Base-by-base conservation (phyloP, 2,888 invertebrate genomes). In the Leptinotarsa rubiginosa region DNA sequence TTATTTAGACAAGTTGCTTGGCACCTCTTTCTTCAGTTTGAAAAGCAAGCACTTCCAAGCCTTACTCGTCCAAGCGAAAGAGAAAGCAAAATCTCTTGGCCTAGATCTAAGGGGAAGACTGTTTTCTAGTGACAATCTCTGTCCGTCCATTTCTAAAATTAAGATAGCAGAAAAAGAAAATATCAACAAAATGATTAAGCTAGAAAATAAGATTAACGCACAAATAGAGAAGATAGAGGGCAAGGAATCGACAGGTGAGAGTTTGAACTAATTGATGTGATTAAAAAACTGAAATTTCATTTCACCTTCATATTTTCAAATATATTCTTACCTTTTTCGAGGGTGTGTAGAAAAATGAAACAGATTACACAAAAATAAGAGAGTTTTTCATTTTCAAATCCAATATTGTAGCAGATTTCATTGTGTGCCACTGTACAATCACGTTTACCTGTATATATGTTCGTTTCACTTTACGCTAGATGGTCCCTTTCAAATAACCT, bases 1-100 rank as follows among this genome's bases (percentile, higher is more conserved):
- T 81, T 95, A 93, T 84, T 90, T 97, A 87, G 96, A 97, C 87
- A 94, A 94, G 81, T 89, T 96, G 73, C 93, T 97, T 91, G 94
- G 94, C 67, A 96, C 96, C 0, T 92, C 93, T 4, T 96, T 95
- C 88, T 97, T 97, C 87, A 87, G 87, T 77, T 79, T 86, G 65
- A 87, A 86, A 76, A 88, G 88, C 79, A 85, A 82, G 84, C 93
- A 95, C 87, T 95, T 95, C 87, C 91, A 92, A 90, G 93, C 93
- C 64, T 88, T 96, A 2, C 85, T 96, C 69, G 92, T 93, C 79
- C 91, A 94, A 47, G 94, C 95, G 0, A 91, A 94, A 50, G 94
- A 94, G 84, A 91, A 92, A 75, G 94, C 94, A 0, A 91, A 92
- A 65, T 90, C 91, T 3, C 92, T 94, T 82, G 94, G 94, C 81